These are phyloP conservation scores for Notospermus geniculatus DNA, from an alignment of 1,140 invertebrate species.

Conservation along the genomic window DNA sequence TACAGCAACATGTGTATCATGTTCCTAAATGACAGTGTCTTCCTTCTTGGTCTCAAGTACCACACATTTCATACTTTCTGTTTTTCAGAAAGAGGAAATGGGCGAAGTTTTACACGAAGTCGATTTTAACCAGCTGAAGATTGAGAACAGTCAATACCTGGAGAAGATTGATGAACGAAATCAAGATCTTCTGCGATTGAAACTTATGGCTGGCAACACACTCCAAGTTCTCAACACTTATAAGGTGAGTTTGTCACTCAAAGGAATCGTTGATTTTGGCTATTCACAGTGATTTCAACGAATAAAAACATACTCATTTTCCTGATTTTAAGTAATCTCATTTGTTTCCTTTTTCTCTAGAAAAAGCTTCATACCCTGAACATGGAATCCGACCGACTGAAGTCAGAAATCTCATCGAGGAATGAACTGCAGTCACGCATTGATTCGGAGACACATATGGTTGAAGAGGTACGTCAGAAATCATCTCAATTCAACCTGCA, in stretches of 20 bases:
- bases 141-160: conserved; percentile 57
- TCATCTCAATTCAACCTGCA: not conserved
- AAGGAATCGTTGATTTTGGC: too few species aligned
- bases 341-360: conserved; percentile 30
- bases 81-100: conserved; percentile 57
- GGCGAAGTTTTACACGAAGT: conserved; percentile 57
- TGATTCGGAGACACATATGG: conserved; percentile 45
- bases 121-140: conserved; percentile 57
- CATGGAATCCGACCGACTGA: conserved; percentile 47
- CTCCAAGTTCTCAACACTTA: conserved; percentile 51
- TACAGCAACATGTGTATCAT: conserved; percentile 1
- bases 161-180: conserved; percentile 57
- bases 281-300: too few species aligned
- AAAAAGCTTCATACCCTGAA: conserved; percentile 52
- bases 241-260: conserved; percentile 45
- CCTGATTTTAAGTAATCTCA: too few species aligned
- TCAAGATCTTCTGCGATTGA: conserved; percentile 51
- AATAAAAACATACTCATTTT: too few species aligned
- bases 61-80: not conserved
- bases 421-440: conserved; percentile 48
- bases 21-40: conserved; percentile 1
- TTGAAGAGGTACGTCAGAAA: conserved; percentile 38
- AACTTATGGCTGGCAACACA: conserved; percentile 53
- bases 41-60: not conserved
- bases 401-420: conserved; percentile 45